phyloP scores from a whole-genome alignment of 1,140 invertebrate genomes.

The Reticulitermes speratus region DNA sequence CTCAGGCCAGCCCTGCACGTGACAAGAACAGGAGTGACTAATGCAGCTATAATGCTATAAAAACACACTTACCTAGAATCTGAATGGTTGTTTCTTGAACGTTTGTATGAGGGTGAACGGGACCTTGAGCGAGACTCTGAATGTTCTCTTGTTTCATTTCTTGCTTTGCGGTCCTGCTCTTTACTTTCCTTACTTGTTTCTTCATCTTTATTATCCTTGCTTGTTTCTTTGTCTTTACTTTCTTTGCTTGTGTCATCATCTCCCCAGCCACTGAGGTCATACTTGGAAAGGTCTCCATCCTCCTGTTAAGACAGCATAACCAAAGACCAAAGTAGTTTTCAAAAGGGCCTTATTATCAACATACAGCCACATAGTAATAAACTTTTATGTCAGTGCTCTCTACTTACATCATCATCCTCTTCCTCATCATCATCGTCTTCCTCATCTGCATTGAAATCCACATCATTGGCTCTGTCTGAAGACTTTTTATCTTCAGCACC shows the following conservation, averaged over 20 bases:
- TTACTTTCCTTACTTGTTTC: slow-evolving; percentile 3
- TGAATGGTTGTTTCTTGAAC: slow-evolving; percentile 25
- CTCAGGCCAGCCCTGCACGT: too few relatives aligned
- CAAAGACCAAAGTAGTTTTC: too few relatives aligned
- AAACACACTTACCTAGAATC: not conserved
- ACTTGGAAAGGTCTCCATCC: slow-evolving; percentile 77
- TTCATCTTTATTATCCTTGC: not conserved
- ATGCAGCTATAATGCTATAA: not conserved
- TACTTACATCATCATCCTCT: slow-evolving; percentile 53
- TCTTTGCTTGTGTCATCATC: slow-evolving; percentile 43
- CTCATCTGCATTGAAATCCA: not conserved
- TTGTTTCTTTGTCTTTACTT: slow-evolving; percentile 10
- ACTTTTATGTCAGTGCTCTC: not conserved
- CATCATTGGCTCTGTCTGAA: slow-evolving; percentile 35
- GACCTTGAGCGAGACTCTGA: slow-evolving; percentile 29
- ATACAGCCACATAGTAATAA: too few relatives aligned
- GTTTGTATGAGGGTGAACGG: not conserved
- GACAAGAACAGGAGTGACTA: not conserved
- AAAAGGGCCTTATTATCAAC: too few relatives aligned
- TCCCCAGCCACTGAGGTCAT: slow-evolving; percentile 74
- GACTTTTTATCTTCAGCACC: slow-evolving; percentile 45
- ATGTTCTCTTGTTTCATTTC: slow-evolving; percentile 6
- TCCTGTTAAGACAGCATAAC: slow-evolving; percentile 34
- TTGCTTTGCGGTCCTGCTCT: slow-evolving; percentile 23
- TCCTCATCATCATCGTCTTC: slow-evolving; percentile 31